These are phyloP conservation scores for Limulus polyphemus DNA, from an alignment of 2,888 invertebrate genomes.

Conservation along the genomic window DNA sequence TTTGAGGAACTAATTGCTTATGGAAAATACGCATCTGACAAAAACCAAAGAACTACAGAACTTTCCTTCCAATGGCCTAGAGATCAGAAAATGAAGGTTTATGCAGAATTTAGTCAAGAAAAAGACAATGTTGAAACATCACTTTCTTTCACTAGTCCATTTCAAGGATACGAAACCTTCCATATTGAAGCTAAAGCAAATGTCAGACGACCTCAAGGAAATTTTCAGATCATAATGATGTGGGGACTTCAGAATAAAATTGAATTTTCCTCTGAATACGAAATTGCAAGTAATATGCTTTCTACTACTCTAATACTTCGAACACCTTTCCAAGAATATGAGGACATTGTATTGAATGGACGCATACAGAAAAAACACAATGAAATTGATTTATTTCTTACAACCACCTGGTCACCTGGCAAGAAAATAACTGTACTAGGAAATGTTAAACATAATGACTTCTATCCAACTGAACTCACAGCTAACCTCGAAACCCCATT, in stretches of 20 bases:
- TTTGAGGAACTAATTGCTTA: slow-evolving; percentile 2
- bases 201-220: no score
- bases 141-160: slow-evolving; percentile 1
- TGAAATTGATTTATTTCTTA: neutral
- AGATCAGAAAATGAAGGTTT: no score
- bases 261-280: neutral
- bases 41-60: no score
- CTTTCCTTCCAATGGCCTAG: no score
- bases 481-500: slow-evolving; percentile 8
- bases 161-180: neutral
- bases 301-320: neutral
- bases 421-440: slow-evolving; percentile 6
- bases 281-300: neutral
- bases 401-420: slow-evolving; percentile 1
- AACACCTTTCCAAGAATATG: slow-evolving; percentile 13
- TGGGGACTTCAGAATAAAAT: neutral
- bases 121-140: no score
- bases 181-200: no score
- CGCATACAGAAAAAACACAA: no score
- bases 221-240: no score
- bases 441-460: slow-evolving; percentile 9
- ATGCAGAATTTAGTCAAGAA: no score
- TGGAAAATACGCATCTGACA: no score
- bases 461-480: slow-evolving; percentile 6
- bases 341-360: slow-evolving; percentile 7